Conservation (phyloP, 2,113 vertebrate species). For the Pyrgilauda ruficollis region DNA sequence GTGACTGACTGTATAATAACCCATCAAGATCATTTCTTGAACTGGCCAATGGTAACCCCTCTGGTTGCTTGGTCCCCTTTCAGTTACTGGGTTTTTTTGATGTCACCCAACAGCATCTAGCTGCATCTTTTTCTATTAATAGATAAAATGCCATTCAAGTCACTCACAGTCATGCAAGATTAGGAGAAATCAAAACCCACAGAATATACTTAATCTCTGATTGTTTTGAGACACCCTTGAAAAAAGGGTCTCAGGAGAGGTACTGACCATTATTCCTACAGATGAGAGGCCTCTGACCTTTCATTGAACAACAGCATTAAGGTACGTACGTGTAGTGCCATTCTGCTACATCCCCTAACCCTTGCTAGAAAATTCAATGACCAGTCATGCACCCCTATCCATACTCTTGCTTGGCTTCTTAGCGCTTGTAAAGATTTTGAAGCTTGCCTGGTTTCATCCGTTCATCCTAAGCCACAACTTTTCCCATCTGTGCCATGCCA, state of each 20-base stretch:
- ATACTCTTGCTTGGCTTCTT: neutral
- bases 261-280: neutral
- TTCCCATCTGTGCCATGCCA: neutral
- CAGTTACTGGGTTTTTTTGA: neutral
- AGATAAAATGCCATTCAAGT: neutral
- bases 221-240: neutral
- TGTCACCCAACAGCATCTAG: neutral
- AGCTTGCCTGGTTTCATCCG: neutral
- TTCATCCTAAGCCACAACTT: neutral
- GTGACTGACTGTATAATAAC: neutral
- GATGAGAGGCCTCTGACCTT: neutral
- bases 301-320: neutral
- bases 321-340: fast-evolving
- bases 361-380: neutral
- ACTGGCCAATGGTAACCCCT: neutral
- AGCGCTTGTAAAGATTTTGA: neutral
- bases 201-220: neutral
- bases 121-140: neutral
- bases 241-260: neutral
- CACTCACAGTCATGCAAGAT: neutral
- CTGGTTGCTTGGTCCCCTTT: neutral
- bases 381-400: neutral
- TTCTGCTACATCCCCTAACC: neutral
- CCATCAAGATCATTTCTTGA: neutral
- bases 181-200: neutral